Evolutionary conservation across 2,113 vertebrate genomes (phyloP).

Genomic region (Labeo catla): DNA sequence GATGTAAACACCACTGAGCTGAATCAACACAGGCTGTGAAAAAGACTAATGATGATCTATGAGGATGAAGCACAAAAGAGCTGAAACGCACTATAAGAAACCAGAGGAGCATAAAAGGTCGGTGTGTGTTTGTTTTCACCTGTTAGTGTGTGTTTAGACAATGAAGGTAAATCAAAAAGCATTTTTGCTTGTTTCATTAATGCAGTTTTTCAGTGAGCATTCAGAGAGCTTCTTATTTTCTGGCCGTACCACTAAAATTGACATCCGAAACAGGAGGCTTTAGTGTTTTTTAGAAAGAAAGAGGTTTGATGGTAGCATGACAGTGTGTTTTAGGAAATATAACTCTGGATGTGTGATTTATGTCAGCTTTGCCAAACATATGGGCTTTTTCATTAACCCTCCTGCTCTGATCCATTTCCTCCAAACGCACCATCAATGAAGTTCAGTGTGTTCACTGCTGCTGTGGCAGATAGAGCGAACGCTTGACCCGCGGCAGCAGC

Average conservation of each 20-base stretch:
- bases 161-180: neutral
- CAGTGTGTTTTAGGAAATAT: neutral
- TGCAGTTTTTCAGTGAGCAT: neutral
- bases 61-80: neutral
- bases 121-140: neutral
- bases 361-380: constrained; percentile 31
- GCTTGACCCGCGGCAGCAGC: constrained; percentile 11
- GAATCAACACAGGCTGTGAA: neutral
- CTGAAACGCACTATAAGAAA: neutral
- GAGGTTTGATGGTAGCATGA: neutral
- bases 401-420: constrained; percentile 30
- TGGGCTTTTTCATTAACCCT: constrained; percentile 44
- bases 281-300: neutral
- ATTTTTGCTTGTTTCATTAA: neutral
- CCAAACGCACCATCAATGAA: neutral
- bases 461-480: neutral
- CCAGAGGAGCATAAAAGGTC: neutral
- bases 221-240: neutral
- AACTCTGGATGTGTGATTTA: constrained; percentile 22
- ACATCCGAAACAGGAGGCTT: neutral
- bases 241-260: neutral
- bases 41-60: neutral
- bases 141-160: neutral
- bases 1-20: neutral
- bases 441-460: neutral